Base-by-base conservation (phyloP, 2,888 invertebrate genomes). In the Abrostola triplasia region DNA sequence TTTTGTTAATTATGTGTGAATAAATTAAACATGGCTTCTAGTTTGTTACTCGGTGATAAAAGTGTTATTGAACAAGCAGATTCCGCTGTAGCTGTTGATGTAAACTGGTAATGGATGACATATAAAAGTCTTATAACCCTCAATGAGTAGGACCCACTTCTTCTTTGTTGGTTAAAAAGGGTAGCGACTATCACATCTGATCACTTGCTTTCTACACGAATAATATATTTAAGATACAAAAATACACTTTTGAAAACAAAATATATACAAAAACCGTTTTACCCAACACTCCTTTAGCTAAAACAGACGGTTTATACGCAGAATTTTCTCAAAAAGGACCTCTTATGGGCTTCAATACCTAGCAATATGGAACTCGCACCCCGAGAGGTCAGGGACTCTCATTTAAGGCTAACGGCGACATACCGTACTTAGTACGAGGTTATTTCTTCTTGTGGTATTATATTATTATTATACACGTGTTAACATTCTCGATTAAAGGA, bases 401-500 rank as follows among this genome's bases (percentile, higher is more conserved):
- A 57, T 51, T 62, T 57, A 36, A 24, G 13, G 40, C 64, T 60
- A 56, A 59, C 67, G 36, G 35, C 47, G 42, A 35, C 42, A 59
- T 49, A 47, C 48, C 36, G 41, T 41, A 41, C 57, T 42, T 53
- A 53, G 58, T 53, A 53, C 41, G 36, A 41, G 24, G n/a, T 37
- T 52, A 47, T 48, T n/a, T 40, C 49, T 59, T 56, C 42, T 57
- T 57, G 57, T 36, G 56, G 54, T 52, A 44, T 52, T 55, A 61
- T 64, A 38, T 24, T 24, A 24, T 24, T 24, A 24, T 24, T 24
- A 24, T 24, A 24, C 24, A 24, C 24, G 4, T 24, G 24, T 24
- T 24, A 24, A 24, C 24, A 24, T 24, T 24, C 24, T 24, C 24
- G 24, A 24, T 24, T 24, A 24, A 4, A 24, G 4, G 24, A 24